Conservation (phyloP, 2,888 invertebrate species). For the Caenorhabditis sinica region DNA sequence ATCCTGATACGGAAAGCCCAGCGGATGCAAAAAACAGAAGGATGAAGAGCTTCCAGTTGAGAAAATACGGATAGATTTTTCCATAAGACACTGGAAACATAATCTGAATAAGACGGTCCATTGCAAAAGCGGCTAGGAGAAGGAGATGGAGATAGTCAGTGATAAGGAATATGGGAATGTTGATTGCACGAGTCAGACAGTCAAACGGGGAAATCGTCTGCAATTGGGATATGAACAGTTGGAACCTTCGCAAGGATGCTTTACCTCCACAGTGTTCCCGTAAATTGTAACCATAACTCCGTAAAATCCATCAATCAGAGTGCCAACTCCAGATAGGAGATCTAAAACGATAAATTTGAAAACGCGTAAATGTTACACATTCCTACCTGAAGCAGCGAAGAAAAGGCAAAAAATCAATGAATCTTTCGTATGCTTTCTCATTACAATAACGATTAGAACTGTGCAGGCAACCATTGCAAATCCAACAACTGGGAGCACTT, state of each 20-base stretch:
- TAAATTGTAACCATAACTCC: slow-evolving; percentile 71
- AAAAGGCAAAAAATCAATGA: slow-evolving; percentile 61
- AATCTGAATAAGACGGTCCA: slow-evolving; percentile 65
- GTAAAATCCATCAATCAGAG: slow-evolving; percentile 67
- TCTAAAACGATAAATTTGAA: slow-evolving; percentile 23
- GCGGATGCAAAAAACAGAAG: slow-evolving; percentile 43
- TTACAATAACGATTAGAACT: slow-evolving; percentile 59
- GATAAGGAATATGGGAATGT: slow-evolving; percentile 60
- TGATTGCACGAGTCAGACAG: slow-evolving; percentile 61
- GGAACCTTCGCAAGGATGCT: too few species aligned
- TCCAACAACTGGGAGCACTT: slow-evolving; percentile 74
- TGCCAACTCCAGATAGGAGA: slow-evolving; percentile 59
- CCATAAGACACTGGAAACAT: slow-evolving; percentile 66
- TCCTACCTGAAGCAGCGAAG: slow-evolving; percentile 63
- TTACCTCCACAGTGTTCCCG: slow-evolving; percentile 63
- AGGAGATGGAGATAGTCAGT: slow-evolving; percentile 68
- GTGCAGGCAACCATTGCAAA: slow-evolving; percentile 66
- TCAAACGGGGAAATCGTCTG: slow-evolving; percentile 59
- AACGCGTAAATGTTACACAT: not conserved
- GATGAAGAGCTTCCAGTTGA: slow-evolving; percentile 51
- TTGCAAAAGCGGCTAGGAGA: slow-evolving; percentile 32
- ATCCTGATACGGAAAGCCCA: slow-evolving; percentile 45
- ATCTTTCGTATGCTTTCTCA: slow-evolving; percentile 49
- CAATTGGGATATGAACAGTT: not conserved
- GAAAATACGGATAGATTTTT: slow-evolving; percentile 57